A percentile compares a stretch with the other conserved stretches of the same genome.
Conservation (phyloP, 2,888 invertebrate species). For the Euzetes globulus region DNA sequence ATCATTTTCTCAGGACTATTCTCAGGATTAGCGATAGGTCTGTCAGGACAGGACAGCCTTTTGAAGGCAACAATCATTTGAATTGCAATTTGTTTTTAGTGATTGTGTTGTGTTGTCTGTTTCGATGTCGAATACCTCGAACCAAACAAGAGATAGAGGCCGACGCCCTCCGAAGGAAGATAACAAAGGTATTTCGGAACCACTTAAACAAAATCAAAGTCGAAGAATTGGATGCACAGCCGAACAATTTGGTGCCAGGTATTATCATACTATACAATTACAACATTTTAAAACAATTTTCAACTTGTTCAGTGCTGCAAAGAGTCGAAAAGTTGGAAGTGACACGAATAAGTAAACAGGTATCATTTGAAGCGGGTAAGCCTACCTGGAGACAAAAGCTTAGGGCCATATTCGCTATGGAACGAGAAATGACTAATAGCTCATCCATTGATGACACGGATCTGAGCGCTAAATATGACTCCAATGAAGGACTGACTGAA, state of each 20-base stretch:
- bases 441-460: neutral
- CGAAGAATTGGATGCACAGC: slow-evolving; percentile 54
- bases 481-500: slow-evolving; percentile 13
- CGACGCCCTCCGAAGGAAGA: slow-evolving; percentile 73
- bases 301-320: slow-evolving; percentile 23
- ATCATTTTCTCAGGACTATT: slow-evolving; percentile 59
- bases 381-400: slow-evolving; percentile 30
- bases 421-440: neutral
- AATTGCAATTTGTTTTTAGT: slow-evolving; percentile 53
- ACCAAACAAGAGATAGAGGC: slow-evolving; percentile 94
- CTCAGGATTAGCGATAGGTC: slow-evolving; percentile 58
- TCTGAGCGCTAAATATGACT: neutral
- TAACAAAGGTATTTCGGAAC: slow-evolving; percentile 72
- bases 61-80: neutral
- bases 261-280: no score
- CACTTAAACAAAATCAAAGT: slow-evolving; percentile 73
- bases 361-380: slow-evolving; percentile 22
- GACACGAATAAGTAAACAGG: slow-evolving; percentile 26
- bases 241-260: slow-evolving; percentile 16
- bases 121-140: slow-evolving; percentile 80
- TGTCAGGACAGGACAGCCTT: slow-evolving; percentile 38
- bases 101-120: slow-evolving; percentile 78
- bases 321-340: slow-evolving; percentile 34
- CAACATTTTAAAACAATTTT: no score
- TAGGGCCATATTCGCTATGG: slow-evolving; percentile 19